Evolutionary conservation across 2,888 invertebrate genomes (phyloP).

Genomic region (Parthenolecanium corni): DNA sequence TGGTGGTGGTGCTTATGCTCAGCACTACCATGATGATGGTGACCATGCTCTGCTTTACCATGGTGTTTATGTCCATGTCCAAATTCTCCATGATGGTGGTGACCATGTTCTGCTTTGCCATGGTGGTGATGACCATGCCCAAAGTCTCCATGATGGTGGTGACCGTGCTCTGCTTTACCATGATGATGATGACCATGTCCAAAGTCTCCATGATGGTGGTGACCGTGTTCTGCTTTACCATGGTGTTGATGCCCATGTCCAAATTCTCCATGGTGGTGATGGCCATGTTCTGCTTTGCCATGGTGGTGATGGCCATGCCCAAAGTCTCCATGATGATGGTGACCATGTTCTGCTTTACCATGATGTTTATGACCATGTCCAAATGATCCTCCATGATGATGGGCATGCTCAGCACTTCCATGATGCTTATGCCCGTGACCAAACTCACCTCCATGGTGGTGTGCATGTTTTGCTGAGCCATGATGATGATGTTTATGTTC

Average conservation of each 20-base stretch:
- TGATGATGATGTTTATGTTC: constrained; percentile 30
- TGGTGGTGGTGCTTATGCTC: background rate
- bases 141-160: too few relatives aligned
- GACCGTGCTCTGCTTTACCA: too few relatives aligned
- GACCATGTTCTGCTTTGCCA: constrained; percentile 30
- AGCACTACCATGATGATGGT: background rate
- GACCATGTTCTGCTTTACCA: constrained; percentile 32
- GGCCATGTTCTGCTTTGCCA: constrained; percentile 33
- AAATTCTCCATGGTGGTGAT: constrained; percentile 34
- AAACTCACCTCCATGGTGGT: too few relatives aligned
- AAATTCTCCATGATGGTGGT: constrained; percentile 30
- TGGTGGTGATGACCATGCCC: constrained; percentile 27
- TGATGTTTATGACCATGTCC: constrained; percentile 33
- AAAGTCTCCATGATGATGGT: constrained; percentile 32
- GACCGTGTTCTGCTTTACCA: too few relatives aligned
- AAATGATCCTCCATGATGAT: too few relatives aligned
- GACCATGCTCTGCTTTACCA: too few relatives aligned
- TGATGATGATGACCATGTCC: too few relatives aligned
- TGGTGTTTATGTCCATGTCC: constrained; percentile 30
- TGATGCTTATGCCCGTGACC: too few relatives aligned
- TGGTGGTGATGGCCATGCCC: constrained; percentile 33
- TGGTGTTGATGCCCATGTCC: constrained; percentile 33
- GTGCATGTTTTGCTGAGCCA: constrained; percentile 2
- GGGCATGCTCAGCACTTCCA: too few relatives aligned
- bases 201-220: too few relatives aligned